Evolutionary conservation across 2,888 invertebrate genomes (phyloP).

Genomic region (Capitulum mitella): DNA sequence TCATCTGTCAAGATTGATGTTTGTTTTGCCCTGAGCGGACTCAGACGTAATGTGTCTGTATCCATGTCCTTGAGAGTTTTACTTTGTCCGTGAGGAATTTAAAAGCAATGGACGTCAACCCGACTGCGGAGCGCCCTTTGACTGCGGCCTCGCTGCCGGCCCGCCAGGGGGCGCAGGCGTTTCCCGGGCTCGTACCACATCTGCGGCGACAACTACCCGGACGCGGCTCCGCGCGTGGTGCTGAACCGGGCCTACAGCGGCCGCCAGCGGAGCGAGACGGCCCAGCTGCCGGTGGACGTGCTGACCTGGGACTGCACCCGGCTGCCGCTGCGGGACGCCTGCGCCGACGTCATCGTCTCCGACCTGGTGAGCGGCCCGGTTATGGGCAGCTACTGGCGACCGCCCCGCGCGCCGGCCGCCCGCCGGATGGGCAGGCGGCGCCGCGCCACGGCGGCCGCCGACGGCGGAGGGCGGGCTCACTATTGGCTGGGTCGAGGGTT

Average conservation of each 20-base stretch:
- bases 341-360: slow-evolving; percentile 52
- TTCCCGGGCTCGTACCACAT: slow-evolving; percentile 46
- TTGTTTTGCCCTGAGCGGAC: too few relatives aligned
- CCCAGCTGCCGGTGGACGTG: slow-evolving; percentile 42
- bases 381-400: not conserved
- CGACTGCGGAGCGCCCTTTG: too few relatives aligned
- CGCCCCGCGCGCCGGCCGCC: not conserved
- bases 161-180: slow-evolving; percentile 44
- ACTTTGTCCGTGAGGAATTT: too few relatives aligned
- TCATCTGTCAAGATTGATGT: too few relatives aligned
- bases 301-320: slow-evolving; percentile 48
- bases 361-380: slow-evolving; percentile 47
- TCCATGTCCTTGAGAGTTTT: too few relatives aligned
- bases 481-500: too few relatives aligned
- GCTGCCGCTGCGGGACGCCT: slow-evolving; percentile 48
- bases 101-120: too few relatives aligned
- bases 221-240: not conserved
- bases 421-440: not conserved
- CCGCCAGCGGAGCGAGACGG: not conserved
- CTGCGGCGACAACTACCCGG: slow-evolving; percentile 46
- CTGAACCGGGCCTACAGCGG: not conserved
- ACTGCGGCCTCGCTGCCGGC: too few relatives aligned
- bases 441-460: not conserved
- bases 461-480: too few relatives aligned
- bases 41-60: too few relatives aligned